A percentile compares a stretch with the other conserved stretches of the same genome.
phyloP scores from a whole-genome alignment of 2,113 vertebrate species.

The Pseudorectes ferrugineus region DNA sequence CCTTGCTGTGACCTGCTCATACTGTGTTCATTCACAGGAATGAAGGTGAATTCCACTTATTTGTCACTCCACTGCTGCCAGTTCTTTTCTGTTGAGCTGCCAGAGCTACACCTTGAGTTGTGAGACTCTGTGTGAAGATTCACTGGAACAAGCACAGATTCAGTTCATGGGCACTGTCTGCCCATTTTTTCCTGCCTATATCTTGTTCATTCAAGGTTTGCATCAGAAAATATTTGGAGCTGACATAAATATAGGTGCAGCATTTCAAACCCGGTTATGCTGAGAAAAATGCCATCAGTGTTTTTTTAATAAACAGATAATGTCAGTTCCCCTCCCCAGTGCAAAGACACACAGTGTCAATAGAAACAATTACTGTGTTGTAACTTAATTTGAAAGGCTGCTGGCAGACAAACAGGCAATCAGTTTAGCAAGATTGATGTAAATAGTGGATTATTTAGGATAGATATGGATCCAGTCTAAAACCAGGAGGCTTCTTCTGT shows the following conservation, averaged over 20 bases:
- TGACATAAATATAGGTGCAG: not conserved
- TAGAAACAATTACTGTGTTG: conserved; percentile 4
- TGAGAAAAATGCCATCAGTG: not conserved
- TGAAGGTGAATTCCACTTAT: not conserved
- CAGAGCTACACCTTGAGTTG: not conserved
- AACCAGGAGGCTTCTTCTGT: not conserved
- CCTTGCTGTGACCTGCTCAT: not conserved
- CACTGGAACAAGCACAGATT: not conserved
- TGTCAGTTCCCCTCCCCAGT: not conserved
- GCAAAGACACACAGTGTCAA: not conserved
- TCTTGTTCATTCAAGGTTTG: not conserved
- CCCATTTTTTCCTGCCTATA: not conserved
- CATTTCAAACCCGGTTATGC: not conserved
- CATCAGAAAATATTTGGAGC: not conserved
- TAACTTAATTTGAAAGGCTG: conserved; percentile 20
- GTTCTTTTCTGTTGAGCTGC: not conserved
- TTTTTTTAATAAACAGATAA: not conserved
- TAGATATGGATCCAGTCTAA: not conserved
- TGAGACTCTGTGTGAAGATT: not conserved
- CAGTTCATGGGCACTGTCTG: not conserved
- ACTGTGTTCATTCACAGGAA: not conserved
- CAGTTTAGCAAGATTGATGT: conserved; percentile 1
- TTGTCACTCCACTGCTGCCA: not conserved
- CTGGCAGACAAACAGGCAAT: not conserved
- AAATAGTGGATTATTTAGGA: not conserved